Evolutionary conservation across 1,140 invertebrate genomes (phyloP).

Genomic region (Notospermus geniculatus): DNA sequence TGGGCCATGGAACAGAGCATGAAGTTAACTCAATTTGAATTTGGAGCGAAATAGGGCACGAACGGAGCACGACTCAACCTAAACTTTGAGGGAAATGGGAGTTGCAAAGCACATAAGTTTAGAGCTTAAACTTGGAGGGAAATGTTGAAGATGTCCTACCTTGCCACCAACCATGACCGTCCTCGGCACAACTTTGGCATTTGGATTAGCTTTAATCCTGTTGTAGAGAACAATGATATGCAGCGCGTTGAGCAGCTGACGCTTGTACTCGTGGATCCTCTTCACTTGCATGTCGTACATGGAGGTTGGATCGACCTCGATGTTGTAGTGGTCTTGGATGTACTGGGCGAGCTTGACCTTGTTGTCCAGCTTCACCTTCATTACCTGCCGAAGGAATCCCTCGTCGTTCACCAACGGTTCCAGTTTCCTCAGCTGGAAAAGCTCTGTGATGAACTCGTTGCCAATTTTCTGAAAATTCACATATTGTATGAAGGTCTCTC

Average conservation of each 20-base stretch:
- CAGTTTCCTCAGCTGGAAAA: constrained; percentile 81
- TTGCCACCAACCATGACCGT: constrained; percentile 99
- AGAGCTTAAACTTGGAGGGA: too few relatives aligned
- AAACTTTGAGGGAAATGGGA: too few relatives aligned
- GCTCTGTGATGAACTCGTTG: constrained; percentile 90
- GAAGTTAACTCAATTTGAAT: too few relatives aligned
- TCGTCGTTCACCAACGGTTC: constrained; percentile 84
- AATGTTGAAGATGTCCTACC: too few relatives aligned
- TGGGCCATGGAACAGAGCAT: too few relatives aligned
- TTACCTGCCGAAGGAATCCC: constrained; percentile 81
- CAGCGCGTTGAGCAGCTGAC: constrained; percentile 92
- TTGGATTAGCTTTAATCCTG: constrained; percentile 91
- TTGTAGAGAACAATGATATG: constrained; percentile 98
- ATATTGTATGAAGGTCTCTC: constrained; percentile 1
- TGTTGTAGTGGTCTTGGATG: constrained; percentile 83
- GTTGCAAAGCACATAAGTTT: too few relatives aligned
- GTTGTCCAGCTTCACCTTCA: constrained; percentile 95
- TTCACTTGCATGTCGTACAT: constrained; percentile 99
- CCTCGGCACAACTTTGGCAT: constrained; percentile 74
- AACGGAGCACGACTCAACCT: too few relatives aligned
- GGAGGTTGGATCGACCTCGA: constrained; percentile 88
- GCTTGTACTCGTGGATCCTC: constrained; percentile 98
- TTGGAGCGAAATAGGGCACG: too few relatives aligned
- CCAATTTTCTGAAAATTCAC: constrained; percentile 82
- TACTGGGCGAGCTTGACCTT: constrained; percentile 86